phyloP scores from a whole-genome alignment of 2,113 vertebrate species.

The Toxostoma redivivum region DNA sequence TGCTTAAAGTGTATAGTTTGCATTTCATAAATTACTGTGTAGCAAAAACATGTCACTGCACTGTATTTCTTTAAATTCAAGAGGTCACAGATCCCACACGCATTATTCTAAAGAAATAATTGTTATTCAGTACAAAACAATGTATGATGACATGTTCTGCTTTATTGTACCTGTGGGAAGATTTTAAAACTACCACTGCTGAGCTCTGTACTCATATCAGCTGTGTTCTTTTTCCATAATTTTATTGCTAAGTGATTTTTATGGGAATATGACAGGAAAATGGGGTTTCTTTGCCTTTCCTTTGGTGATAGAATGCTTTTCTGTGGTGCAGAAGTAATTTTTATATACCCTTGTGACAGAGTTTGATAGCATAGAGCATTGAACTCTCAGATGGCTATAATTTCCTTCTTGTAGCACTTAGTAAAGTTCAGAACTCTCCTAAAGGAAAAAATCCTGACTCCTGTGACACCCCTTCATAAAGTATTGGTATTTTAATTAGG shows the following conservation, averaged over 20 bases:
- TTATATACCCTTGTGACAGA: neutral
- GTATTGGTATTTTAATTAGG: neutral
- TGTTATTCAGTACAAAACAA: neutral
- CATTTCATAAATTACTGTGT: neutral
- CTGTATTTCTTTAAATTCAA: neutral
- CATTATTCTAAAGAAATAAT: neutral
- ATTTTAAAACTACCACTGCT: neutral
- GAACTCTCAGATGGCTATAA: neutral
- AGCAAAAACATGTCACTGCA: neutral
- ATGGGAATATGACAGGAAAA: neutral
- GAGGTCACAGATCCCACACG: neutral
- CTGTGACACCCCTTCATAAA: neutral
- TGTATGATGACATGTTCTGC: neutral
- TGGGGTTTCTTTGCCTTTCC: neutral
- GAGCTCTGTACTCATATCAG: neutral
- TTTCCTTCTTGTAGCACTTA: neutral
- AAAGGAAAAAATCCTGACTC: neutral
- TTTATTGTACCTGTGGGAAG: slow-evolving; percentile 5
- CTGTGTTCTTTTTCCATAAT: neutral
- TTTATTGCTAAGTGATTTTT: neutral
- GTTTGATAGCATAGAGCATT: neutral
- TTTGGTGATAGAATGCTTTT: neutral
- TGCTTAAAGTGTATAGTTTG: neutral
- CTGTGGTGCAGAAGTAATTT: neutral
- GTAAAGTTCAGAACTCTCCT: neutral